These are phyloP conservation scores for Urocynchramus pylzowi DNA, from an alignment of 2,113 vertebrate species.

Conservation along the genomic window DNA sequence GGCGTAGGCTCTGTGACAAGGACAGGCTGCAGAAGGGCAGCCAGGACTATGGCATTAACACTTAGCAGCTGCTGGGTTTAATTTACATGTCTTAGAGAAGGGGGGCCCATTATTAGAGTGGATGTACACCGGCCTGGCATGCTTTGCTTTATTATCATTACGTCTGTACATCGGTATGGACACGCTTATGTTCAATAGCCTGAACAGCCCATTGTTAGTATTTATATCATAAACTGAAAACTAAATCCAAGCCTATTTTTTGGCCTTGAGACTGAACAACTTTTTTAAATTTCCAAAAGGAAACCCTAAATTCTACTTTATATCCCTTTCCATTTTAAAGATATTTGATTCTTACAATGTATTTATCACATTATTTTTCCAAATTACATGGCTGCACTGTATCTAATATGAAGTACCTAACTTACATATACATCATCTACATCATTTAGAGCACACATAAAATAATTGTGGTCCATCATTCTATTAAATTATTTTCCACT, in stretches of 20 bases:
- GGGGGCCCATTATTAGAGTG: not conserved
- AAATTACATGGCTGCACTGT: not conserved
- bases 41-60: not conserved
- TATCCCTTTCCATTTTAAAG: not conserved
- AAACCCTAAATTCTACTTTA: not conserved
- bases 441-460: not conserved
- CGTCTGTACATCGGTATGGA: not conserved
- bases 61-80: not conserved
- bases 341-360: not conserved
- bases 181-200: fast-evolving
- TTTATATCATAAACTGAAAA: not conserved
- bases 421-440: not conserved
- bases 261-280: not conserved
- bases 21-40: not conserved
- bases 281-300: not conserved
- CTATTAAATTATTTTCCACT: not conserved
- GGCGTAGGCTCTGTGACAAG: not conserved
- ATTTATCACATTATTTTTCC: not conserved
- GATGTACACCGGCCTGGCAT: fast-evolving
- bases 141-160: not conserved
- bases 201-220: not conserved
- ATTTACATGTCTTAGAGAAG: not conserved
- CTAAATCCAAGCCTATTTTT: not conserved
- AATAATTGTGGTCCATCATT: not conserved
- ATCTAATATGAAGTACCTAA: not conserved